Conservation (phyloP, 1,140 invertebrate genomes). For the Drosophila ercepeae region DNA sequence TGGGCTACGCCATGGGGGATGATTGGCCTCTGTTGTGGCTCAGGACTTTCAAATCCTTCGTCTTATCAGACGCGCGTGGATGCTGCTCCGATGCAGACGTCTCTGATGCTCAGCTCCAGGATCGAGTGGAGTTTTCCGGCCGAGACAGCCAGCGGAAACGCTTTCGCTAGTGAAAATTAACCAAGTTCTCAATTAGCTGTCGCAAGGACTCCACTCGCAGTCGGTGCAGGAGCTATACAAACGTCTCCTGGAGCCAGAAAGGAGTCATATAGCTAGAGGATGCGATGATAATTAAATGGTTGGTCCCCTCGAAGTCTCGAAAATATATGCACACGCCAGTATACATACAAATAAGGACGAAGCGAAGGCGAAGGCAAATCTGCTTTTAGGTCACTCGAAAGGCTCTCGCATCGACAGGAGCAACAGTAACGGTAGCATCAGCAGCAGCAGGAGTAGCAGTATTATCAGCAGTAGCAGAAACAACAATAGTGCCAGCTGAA, state of each 20-base stretch:
- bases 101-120: constrained; percentile 22
- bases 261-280: constrained; percentile 1
- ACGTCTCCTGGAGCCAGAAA: neutral
- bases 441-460: constrained; percentile 13
- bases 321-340: constrained; percentile 43
- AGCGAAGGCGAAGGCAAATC: constrained; percentile 36
- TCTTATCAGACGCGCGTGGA: constrained; percentile 79
- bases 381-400: constrained; percentile 53
- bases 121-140: neutral
- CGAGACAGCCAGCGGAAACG: constrained; percentile 22
- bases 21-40: constrained; percentile 30
- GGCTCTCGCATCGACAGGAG: constrained; percentile 30
- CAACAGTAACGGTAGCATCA: constrained; percentile 13
- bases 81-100: constrained; percentile 68
- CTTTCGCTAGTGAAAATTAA: constrained; percentile 41
- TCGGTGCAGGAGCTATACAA: constrained; percentile 12
- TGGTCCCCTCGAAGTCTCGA: constrained; percentile 6
- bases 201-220: neutral
- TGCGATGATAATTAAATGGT: constrained; percentile 18
- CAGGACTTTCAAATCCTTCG: constrained; percentile 25
- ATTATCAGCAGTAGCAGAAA: constrained; percentile 12
- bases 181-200: constrained; percentile 10
- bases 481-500: constrained; percentile 29
- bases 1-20: constrained; percentile 26
- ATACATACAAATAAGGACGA: constrained; percentile 39